Conservation (phyloP, 1,140 invertebrate species). For the Cyclargus thomasi region DNA sequence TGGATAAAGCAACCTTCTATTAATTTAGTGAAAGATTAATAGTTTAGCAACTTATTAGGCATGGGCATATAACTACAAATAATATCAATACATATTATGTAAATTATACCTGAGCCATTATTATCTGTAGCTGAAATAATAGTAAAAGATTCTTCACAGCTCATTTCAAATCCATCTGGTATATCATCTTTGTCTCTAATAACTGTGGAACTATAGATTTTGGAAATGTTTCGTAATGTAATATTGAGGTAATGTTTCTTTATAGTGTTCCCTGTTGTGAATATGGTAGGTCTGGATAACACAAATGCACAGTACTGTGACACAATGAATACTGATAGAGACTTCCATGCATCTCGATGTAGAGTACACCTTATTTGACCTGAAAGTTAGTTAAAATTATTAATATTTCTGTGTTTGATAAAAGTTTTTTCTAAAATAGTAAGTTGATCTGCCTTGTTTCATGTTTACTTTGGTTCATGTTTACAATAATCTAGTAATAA, state of each 20-base stretch:
- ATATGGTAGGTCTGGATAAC: conserved; percentile 51
- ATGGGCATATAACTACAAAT: too few species aligned
- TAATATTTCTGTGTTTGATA: too few species aligned
- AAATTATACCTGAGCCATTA: conserved; percentile 37
- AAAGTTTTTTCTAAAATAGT: too few species aligned
- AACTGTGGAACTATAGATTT: conserved; percentile 52
- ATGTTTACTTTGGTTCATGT: too few species aligned
- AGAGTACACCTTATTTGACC: conserved; percentile 62
- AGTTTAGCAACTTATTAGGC: too few species aligned
- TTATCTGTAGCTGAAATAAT: conserved; percentile 46
- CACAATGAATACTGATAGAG: conserved; percentile 56
- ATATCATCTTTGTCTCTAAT: conserved; percentile 38
- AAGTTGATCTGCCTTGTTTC: too few species aligned
- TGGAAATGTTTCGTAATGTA: conserved; percentile 55
- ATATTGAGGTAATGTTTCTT: conserved; percentile 68
- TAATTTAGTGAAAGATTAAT: too few species aligned
- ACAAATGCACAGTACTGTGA: conserved; percentile 56
- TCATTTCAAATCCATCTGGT: conserved; percentile 44
- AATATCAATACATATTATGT: too few species aligned
- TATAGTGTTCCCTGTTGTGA: conserved; percentile 59
- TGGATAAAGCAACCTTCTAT: too few species aligned
- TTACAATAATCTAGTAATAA: too few species aligned
- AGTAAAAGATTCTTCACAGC: conserved; percentile 46
- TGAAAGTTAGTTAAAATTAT: conserved; percentile 39
- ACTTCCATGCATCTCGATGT: conserved; percentile 63